Conservation (phyloP, 1,140 invertebrate genomes). For the Phymorhynchus buccinoides region DNA sequence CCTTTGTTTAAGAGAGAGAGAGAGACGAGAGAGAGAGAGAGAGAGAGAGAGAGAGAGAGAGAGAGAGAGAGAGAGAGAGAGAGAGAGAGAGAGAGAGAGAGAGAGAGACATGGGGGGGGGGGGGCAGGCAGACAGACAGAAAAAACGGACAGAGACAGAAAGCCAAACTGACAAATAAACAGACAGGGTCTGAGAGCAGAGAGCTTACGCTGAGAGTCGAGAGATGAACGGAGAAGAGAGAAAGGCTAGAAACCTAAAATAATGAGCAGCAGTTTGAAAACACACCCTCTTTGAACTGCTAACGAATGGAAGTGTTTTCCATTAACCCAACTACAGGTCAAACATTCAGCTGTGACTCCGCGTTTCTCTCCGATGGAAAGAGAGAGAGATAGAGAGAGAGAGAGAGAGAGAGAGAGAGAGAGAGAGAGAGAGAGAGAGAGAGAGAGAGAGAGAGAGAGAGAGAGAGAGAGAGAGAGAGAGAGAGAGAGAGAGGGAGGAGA, state of each 20-base stretch:
- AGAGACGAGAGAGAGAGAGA: neutral
- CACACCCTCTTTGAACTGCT: no score
- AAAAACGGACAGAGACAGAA: neutral
- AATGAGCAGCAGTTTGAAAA: no score
- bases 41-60: constrained; percentile 23
- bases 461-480: neutral
- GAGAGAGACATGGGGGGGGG: neutral
- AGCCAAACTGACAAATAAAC: neutral
- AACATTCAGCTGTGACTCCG: no score
- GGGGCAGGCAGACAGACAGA: neutral
- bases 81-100: neutral
- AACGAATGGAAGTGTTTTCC: no score
- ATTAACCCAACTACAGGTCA: no score
- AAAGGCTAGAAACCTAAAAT: no score
- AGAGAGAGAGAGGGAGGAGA: neutral
- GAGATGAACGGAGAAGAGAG: no score
- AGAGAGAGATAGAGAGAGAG: constrained; percentile 24
- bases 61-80: neutral
- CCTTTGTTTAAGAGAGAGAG: no score
- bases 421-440: neutral
- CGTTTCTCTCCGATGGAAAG: no score
- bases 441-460: neutral
- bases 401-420: neutral
- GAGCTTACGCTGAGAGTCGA: no score
- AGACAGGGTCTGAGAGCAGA: neutral